A percentile compares a stretch with the other conserved stretches of the same genome.
Evolutionary conservation across 1,140 invertebrate genomes (phyloP).

Genomic region (Drosophila burlai): DNA sequence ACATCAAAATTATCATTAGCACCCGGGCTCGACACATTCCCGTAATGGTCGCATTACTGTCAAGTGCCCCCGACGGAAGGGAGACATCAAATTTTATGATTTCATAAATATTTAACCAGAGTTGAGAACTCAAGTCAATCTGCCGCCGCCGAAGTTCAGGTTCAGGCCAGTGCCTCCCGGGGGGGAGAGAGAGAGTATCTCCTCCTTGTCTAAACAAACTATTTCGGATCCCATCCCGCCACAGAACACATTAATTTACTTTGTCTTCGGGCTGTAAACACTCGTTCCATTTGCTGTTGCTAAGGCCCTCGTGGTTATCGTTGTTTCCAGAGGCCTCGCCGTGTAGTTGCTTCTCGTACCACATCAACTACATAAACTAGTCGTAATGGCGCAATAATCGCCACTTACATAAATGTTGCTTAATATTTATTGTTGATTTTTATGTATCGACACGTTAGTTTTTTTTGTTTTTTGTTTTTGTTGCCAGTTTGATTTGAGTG

Average conservation of each 20-base stretch:
- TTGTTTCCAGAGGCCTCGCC: slow-evolving; percentile 6
- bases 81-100: slow-evolving; percentile 85
- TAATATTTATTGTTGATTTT: slow-evolving; percentile 66
- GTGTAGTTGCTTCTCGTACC: slow-evolving; percentile 29
- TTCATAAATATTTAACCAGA: slow-evolving; percentile 82
- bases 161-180: not conserved
- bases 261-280: slow-evolving; percentile 76
- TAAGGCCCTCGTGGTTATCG: slow-evolving; percentile 28
- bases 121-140: slow-evolving; percentile 14
- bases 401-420: slow-evolving; percentile 74
- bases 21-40: slow-evolving; percentile 42
- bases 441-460: slow-evolving; percentile 37
- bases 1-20: slow-evolving; percentile 85
- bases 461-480: slow-evolving; percentile 7
- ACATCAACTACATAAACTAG: slow-evolving; percentile 56
- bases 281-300: slow-evolving; percentile 36
- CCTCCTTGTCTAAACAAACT: slow-evolving; percentile 72
- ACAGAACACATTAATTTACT: slow-evolving; percentile 77
- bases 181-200: slow-evolving; percentile 5
- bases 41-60: slow-evolving; percentile 54
- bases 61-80: slow-evolving; percentile 64
- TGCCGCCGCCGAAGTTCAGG: slow-evolving; percentile 27
- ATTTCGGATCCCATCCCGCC: slow-evolving; percentile 49
- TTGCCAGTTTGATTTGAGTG: slow-evolving; percentile 18
- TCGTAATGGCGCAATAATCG: slow-evolving; percentile 74